These are phyloP conservation scores for Scomber japonicus DNA, from an alignment of 2,113 vertebrate genomes.

Conservation along the genomic window DNA sequence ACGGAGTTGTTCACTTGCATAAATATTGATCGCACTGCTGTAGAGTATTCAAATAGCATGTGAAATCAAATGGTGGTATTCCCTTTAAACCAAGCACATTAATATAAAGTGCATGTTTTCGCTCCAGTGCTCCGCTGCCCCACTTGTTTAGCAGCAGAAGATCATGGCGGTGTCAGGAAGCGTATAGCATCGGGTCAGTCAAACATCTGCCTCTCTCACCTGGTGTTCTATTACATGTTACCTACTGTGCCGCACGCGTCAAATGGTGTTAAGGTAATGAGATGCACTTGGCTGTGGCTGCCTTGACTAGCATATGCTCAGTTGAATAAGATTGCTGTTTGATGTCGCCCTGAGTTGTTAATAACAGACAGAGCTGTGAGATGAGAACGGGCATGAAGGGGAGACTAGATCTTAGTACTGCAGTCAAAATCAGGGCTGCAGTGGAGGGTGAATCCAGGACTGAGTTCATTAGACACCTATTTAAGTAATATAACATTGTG, in stretches of 20 bases:
- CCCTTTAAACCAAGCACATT: conserved; percentile 36
- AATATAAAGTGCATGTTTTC: conserved; percentile 46
- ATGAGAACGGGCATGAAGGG: conserved; percentile 41
- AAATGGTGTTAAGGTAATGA: conserved; percentile 70
- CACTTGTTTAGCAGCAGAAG: conserved; percentile 56
- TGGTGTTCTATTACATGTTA: conserved; percentile 62
- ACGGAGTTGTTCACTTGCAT: conserved; percentile 53
- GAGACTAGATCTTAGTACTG: conserved; percentile 10
- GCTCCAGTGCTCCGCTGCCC: conserved; percentile 46
- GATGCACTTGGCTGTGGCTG: conserved; percentile 65
- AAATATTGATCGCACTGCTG: conserved; percentile 55
- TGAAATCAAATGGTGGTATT: conserved; percentile 31
- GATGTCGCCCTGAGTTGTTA: conserved; percentile 62
- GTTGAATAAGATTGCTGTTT: conserved; percentile 56
- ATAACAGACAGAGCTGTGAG: conserved; percentile 44
- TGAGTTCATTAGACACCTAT: not conserved
- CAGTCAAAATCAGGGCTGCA: not conserved
- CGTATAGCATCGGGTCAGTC: conserved; percentile 56
- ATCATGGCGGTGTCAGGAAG: conserved; percentile 54
- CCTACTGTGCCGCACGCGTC: conserved; percentile 35
- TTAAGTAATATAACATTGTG: not conserved
- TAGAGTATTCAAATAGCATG: conserved; percentile 51
- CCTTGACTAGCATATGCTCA: conserved; percentile 62
- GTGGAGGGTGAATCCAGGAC: not conserved
- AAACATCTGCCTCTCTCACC: conserved; percentile 74